Percentiles rank a stretch among this genome's conserved stretches.
Evolutionary conservation across 2,888 invertebrate species (phyloP).

Genomic region (Fragum whitleyi): DNA sequence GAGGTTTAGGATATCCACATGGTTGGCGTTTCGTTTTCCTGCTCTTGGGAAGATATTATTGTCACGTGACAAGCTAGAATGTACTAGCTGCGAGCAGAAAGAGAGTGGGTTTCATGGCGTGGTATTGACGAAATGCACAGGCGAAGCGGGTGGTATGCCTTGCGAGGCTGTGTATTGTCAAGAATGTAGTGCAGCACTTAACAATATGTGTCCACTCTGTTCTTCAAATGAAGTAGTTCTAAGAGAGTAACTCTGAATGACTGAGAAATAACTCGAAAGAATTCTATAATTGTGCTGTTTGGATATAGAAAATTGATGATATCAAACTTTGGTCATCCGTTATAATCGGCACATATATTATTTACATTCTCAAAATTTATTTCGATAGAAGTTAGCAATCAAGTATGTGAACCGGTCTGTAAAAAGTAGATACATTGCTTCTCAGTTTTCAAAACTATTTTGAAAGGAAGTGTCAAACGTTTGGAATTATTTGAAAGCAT

Average conservation of each 20-base stretch:
- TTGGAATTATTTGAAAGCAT: no score
- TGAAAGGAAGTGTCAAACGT: no score
- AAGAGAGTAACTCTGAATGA: not conserved
- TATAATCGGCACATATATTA: no score
- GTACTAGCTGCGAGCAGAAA: conserved; percentile 58
- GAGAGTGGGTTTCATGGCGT: conserved; percentile 46
- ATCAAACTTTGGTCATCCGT: no score
- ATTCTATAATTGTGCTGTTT: no score
- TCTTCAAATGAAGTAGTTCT: conserved; percentile 32
- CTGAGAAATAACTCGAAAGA: not conserved
- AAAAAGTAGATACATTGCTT: no score
- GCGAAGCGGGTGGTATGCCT: conserved; percentile 39
- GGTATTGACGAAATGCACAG: conserved; percentile 44
- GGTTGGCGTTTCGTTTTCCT: conserved; percentile 51
- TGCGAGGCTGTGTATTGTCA: conserved; percentile 66
- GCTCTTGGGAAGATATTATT: conserved; percentile 36
- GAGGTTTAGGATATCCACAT: conserved; percentile 53
- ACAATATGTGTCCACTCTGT: conserved; percentile 62
- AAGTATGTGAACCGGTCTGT: no score
- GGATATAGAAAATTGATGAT: no score
- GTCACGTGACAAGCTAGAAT: conserved; percentile 36
- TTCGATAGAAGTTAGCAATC: no score
- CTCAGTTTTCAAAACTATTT: no score
- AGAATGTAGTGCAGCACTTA: conserved; percentile 56
- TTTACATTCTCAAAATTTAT: no score